Evolutionary conservation across 2,113 vertebrate genomes (phyloP).

Genomic region (Tyrannus savana): DNA sequence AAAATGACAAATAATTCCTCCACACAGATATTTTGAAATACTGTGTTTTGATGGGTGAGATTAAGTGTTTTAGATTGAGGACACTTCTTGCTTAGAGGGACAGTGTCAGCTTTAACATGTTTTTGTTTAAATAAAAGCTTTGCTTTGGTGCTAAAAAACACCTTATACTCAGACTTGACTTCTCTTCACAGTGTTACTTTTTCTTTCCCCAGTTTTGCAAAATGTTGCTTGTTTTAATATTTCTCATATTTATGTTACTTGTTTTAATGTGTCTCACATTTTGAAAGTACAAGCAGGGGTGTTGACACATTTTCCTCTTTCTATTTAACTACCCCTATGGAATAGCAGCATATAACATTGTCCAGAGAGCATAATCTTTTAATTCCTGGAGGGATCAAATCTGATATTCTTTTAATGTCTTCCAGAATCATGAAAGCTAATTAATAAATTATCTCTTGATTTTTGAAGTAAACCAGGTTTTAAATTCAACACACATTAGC

Average conservation of each 20-base stretch:
- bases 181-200: not conserved
- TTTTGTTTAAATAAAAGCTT: not conserved
- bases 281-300: not conserved
- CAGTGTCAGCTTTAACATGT: constrained; percentile 31
- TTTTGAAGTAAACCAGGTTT: not conserved
- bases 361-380: not conserved
- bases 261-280: not conserved
- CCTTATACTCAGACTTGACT: not conserved
- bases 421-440: not conserved
- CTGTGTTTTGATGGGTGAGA: constrained; percentile 34
- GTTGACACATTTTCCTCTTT: not conserved
- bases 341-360: not conserved
- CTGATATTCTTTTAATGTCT: not conserved
- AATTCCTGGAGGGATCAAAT: not conserved
- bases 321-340: not conserved
- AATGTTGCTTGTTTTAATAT: not conserved
- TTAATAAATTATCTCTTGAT: not conserved
- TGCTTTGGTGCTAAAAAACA: not conserved
- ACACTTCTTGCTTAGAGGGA: constrained; percentile 60
- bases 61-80: constrained; percentile 39
- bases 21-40: constrained; percentile 4
- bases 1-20: constrained; percentile 22
- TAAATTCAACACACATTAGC: not conserved
- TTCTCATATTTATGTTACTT: not conserved
- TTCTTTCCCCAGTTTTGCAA: not conserved